A percentile compares a stretch with the other conserved stretches of the same genome.
Evolutionary conservation across 1,140 invertebrate species (phyloP).

Genomic region (Sminthurinus signatus): DNA sequence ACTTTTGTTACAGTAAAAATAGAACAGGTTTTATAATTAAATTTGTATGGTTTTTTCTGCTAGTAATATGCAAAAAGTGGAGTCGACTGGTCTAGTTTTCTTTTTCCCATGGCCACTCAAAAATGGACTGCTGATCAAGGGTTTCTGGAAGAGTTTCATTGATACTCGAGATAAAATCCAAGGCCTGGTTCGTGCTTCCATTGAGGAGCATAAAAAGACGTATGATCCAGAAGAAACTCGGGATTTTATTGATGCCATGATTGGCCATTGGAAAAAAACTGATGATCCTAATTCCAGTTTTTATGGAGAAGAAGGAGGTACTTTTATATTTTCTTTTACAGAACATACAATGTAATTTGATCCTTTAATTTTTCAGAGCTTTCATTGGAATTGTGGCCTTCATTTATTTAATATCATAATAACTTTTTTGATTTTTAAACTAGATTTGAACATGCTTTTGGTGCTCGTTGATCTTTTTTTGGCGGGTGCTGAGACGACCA

Average conservation of each 20-base stretch:
- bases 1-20: conserved; percentile 17
- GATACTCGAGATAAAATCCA: conserved; percentile 29
- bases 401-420: too few species aligned
- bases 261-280: conserved; percentile 57
- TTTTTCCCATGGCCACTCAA: conserved; percentile 39
- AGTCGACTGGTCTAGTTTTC: conserved; percentile 29
- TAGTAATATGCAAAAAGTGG: conserved; percentile 35
- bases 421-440: background rate
- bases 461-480: conserved; percentile 50
- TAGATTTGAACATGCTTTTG: conserved; percentile 35
- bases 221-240: conserved; percentile 49
- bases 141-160: conserved; percentile 36
- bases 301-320: conserved; percentile 38
- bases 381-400: too few species aligned
- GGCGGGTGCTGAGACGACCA: conserved; percentile 53
- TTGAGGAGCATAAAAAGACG: conserved; percentile 54
- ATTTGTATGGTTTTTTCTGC: too few species aligned
- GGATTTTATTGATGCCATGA: conserved; percentile 71
- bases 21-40: too few species aligned
- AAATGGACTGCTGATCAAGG: conserved; percentile 38
- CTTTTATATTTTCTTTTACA: background rate
- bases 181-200: conserved; percentile 49
- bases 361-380: too few species aligned
- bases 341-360: too few species aligned
- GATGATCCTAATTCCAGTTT: conserved; percentile 35